Percentiles rank a stretch among this genome's conserved stretches.
Evolutionary conservation across 2,888 invertebrate genomes (phyloP).

Genomic region (Caenorhabditis wallacei): DNA sequence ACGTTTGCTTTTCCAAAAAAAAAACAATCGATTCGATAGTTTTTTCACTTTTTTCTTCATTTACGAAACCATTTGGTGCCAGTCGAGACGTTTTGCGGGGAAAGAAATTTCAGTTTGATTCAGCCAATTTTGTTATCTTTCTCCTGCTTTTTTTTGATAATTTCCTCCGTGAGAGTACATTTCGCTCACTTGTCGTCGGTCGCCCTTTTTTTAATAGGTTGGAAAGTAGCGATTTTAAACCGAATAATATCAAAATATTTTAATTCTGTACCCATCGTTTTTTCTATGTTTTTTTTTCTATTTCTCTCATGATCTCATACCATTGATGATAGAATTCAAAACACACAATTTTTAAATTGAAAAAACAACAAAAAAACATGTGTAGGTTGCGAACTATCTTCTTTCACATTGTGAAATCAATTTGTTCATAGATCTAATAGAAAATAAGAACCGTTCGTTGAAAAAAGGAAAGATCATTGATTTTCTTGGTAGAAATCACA

Average conservation of each 20-base stretch:
- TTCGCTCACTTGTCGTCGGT: slow-evolving; percentile 18
- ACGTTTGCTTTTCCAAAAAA: background rate
- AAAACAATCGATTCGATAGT: too few species aligned
- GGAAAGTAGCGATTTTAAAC: slow-evolving; percentile 9
- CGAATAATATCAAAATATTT: slow-evolving; percentile 3
- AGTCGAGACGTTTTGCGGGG: slow-evolving; percentile 33
- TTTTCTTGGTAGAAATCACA: too few species aligned
- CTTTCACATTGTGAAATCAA: too few species aligned
- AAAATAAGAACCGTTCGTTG: too few species aligned
- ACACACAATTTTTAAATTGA: too few species aligned
- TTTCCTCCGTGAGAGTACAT: slow-evolving; percentile 42
- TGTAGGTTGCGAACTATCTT: too few species aligned
- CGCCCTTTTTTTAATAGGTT: slow-evolving; percentile 34
- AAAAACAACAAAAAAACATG: too few species aligned
- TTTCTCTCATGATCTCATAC: background rate
- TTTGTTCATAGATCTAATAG: too few species aligned
- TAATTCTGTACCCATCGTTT: slow-evolving; percentile 1
- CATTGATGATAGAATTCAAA: background rate
- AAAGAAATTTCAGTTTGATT: slow-evolving; percentile 25
- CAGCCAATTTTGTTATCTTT: slow-evolving; percentile 42
- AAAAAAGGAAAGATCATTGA: too few species aligned
- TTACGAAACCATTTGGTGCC: slow-evolving; percentile 13
- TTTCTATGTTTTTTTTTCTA: slow-evolving; percentile 3
- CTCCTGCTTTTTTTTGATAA: slow-evolving; percentile 37
- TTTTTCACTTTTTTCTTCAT: too few species aligned